These are phyloP conservation scores for Osmerus mordax DNA, from an alignment of 2,113 vertebrate species.

Conservation along the genomic window DNA sequence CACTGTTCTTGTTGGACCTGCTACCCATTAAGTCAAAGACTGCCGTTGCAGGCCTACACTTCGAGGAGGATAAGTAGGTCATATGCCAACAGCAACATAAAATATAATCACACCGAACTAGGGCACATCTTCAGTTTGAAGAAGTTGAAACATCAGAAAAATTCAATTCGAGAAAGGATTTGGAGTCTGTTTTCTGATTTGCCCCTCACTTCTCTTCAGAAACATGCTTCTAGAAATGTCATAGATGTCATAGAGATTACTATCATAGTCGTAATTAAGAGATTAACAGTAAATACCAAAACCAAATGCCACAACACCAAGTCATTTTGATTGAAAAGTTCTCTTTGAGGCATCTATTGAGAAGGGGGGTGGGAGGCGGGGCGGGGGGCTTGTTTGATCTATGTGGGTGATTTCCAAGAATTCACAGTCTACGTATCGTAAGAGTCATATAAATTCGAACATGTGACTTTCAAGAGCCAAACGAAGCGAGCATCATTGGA, in stretches of 20 bases:
- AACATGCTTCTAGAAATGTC: constrained; percentile 19
- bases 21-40: no score
- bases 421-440: constrained; percentile 17
- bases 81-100: no score
- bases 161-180: no score
- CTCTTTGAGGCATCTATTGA: constrained; percentile 55
- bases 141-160: no score
- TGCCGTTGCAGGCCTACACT: no score
- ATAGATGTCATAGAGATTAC: no score
- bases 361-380: neutral
- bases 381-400: constrained; percentile 47
- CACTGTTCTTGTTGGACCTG: no score
- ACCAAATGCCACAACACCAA: constrained; percentile 41
- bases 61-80: no score
- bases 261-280: constrained; percentile 58
- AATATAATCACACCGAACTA: no score
- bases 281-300: constrained; percentile 60
- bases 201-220: constrained; percentile 8
- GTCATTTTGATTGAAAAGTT: constrained; percentile 54
- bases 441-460: constrained; percentile 47
- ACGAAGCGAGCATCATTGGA: neutral
- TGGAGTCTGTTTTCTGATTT: neutral
- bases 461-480: constrained; percentile 46
- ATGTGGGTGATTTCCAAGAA: constrained; percentile 23
- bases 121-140: no score